A percentile compares a stretch with the other conserved stretches of the same genome.
Conservation (phyloP, 1,140 invertebrate species). For the Trichogramma pretiosum region DNA sequence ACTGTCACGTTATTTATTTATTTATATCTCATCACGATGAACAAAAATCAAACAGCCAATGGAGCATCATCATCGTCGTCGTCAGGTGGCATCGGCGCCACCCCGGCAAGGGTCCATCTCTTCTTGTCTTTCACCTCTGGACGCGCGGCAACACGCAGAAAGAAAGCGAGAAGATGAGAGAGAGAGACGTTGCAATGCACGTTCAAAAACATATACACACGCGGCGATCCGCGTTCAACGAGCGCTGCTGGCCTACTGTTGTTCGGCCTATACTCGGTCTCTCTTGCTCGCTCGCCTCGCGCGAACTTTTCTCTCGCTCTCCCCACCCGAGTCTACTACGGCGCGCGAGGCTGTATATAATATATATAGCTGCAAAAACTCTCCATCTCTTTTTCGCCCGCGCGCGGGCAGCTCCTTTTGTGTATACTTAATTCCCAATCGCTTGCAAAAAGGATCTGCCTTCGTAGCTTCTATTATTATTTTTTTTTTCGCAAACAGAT, state of each 20-base stretch:
- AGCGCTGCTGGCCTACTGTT: slow-evolving; percentile 44
- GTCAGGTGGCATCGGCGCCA: slow-evolving; percentile 4
- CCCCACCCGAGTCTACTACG: not conserved
- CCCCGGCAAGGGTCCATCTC: slow-evolving; percentile 7
- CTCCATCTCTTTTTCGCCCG: not conserved
- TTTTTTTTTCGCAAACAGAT: no score
- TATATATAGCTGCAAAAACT: not conserved
- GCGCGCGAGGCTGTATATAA: not conserved
- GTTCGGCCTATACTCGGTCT: slow-evolving; percentile 21
- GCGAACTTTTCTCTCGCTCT: slow-evolving; percentile 19
- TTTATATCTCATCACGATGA: not conserved
- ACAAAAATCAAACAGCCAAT: no score
- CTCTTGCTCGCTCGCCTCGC: slow-evolving; percentile 5
- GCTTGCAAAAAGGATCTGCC: no score
- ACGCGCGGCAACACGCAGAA: not conserved
- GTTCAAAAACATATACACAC: no score
- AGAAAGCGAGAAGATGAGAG: no score
- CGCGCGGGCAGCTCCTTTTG: not conserved
- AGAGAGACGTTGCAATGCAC: no score
- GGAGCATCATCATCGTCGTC: no score
- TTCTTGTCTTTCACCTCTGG: not conserved
- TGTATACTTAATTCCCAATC: no score
- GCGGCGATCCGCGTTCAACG: slow-evolving; percentile 33
- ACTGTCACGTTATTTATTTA: not conserved
- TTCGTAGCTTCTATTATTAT: no score